phyloP scores from a whole-genome alignment of 1,140 invertebrate species.

The Xylocopa sonorina region DNA sequence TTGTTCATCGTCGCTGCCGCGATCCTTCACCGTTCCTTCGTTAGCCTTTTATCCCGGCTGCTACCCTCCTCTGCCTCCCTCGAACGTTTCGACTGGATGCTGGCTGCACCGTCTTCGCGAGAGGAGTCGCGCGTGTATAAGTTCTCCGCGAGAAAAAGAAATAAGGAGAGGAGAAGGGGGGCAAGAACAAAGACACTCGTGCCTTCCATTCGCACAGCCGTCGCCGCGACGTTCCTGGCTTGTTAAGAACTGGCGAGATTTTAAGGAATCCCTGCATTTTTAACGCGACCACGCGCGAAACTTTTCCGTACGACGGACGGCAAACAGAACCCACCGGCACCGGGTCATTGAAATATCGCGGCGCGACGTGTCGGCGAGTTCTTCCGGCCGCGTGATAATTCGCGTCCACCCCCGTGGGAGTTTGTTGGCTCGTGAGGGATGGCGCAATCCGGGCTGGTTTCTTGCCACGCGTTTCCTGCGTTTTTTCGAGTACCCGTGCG shows the following conservation, averaged over 20 bases:
- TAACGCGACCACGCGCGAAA: slow-evolving; percentile 27
- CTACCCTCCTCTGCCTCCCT: background rate
- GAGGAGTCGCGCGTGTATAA: slow-evolving; percentile 55
- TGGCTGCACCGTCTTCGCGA: slow-evolving; percentile 12
- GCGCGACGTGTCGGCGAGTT: background rate
- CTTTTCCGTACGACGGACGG: background rate
- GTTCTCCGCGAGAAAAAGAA: slow-evolving; percentile 42
- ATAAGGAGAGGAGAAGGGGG: too few relatives aligned
- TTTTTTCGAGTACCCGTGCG: too few relatives aligned
- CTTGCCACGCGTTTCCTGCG: too few relatives aligned
- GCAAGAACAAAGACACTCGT: slow-evolving; percentile 20
- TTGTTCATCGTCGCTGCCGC: slow-evolving; percentile 43
- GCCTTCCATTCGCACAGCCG: background rate
- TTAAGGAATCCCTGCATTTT: slow-evolving; percentile 33
- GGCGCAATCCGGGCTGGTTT: too few relatives aligned
- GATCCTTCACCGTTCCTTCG: slow-evolving; percentile 57
- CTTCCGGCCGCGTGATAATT: background rate
- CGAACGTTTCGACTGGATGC: background rate
- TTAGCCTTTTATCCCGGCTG: slow-evolving; percentile 68
- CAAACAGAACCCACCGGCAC: background rate
- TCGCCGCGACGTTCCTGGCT: background rate
- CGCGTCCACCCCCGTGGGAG: background rate
- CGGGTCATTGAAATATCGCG: background rate
- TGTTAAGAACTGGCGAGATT: slow-evolving; percentile 32
- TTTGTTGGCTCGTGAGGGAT: background rate